phyloP scores from a whole-genome alignment of 2,113 vertebrate genomes.

The Arizona elegans region DNA sequence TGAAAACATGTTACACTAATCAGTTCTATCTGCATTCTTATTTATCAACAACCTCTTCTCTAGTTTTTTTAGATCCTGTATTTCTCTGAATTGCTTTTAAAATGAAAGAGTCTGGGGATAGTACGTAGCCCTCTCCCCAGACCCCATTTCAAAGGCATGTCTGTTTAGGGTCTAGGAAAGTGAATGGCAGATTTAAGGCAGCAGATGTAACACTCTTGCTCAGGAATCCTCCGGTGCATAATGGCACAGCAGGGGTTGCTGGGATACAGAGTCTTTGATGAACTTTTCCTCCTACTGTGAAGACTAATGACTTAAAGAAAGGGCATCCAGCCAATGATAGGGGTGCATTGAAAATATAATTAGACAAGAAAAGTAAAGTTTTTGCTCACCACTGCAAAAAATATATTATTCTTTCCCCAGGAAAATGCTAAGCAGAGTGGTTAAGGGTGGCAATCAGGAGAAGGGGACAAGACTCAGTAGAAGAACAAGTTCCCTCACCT shows the following conservation, averaged over 20 bases:
- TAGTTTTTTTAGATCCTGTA: not conserved
- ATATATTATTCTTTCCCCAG: not conserved
- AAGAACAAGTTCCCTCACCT: not conserved
- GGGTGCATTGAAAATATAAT: not conserved
- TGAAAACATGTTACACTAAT: rapidly evolving
- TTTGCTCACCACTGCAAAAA: slow-evolving; percentile 13
- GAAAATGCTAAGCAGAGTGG: not conserved
- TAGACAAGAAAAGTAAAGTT: not conserved
- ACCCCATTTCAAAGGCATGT: slow-evolving; percentile 56
- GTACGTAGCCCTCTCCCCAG: slow-evolving; percentile 26
- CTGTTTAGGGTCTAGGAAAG: not conserved
- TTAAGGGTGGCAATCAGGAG: not conserved
- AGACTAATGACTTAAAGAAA: slow-evolving; percentile 67
- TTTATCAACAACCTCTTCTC: not conserved
- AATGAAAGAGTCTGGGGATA: slow-evolving; percentile 22
- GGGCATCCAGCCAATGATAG: slow-evolving; percentile 23
- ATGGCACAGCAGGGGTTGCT: slow-evolving; percentile 6
- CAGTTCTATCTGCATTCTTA: not conserved
- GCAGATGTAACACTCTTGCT: not conserved
- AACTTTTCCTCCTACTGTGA: slow-evolving; percentile 56
- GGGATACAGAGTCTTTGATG: slow-evolving; percentile 66
- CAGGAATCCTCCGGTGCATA: slow-evolving; percentile 15
- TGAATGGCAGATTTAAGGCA: slow-evolving; percentile 4
- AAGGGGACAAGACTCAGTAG: not conserved
- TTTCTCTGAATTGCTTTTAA: slow-evolving; percentile 40